These are phyloP conservation scores for Suricata suricatta DNA, from an alignment of 2,113 vertebrate species.

Conservation along the genomic window DNA sequence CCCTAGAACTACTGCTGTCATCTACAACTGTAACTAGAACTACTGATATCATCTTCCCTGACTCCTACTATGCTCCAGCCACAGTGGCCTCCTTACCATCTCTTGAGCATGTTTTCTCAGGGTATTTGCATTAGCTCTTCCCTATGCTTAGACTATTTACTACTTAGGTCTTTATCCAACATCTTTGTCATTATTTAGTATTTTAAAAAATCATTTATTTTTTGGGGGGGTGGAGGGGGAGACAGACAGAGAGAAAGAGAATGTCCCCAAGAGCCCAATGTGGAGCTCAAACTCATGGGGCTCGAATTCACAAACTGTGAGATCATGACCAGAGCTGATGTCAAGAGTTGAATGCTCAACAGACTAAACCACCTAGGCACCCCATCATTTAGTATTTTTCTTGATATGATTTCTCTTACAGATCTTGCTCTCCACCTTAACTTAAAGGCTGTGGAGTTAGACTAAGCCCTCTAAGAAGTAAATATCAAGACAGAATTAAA, in stretches of 20 bases:
- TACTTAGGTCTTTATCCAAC: background rate
- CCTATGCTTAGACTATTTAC: background rate
- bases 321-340: background rate
- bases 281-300: too few relatives aligned
- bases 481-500: background rate
- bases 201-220: background rate
- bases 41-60: rapidly evolving
- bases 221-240: too few relatives aligned
- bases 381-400: background rate
- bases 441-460: background rate
- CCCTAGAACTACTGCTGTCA: background rate
- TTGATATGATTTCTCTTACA: background rate
- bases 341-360: background rate
- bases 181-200: background rate
- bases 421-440: background rate
- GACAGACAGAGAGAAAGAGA: too few relatives aligned
- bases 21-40: too few relatives aligned
- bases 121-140: background rate
- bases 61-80: background rate
- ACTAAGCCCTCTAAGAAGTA: background rate
- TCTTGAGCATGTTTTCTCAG: background rate
- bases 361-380: background rate
- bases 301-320: too few relatives aligned
- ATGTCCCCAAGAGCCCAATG: too few relatives aligned
- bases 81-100: background rate